Base-by-base conservation (phyloP, 2,113 vertebrate species). In the Poicephalus meyeri region DNA sequence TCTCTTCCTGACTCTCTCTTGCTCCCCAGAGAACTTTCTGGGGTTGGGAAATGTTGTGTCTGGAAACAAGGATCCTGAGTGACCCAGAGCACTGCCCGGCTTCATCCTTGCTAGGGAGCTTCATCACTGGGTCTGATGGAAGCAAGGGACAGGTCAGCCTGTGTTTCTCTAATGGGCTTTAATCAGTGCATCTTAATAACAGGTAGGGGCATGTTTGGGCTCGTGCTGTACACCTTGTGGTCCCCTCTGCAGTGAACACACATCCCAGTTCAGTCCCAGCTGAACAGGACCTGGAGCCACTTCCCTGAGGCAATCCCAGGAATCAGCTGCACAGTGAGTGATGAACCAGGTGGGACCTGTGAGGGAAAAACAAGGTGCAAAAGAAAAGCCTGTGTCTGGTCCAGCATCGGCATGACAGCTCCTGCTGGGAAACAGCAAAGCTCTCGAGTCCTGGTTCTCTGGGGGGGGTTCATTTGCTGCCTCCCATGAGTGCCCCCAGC, bases 121-220 rank as follows among this genome's bases (percentile, higher is more conserved):
- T 29, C 1, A 3, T 63, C 35, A 3, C 16, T 8, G 65, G 26
- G 6, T 33, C 17, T 39, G 44, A 7, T 16, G 29, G 55, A 42
- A 68, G 14, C 4, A 4, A 13, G n/a, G 39, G 47, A 4, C 26
- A 14, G 56, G 11, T 37, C 39, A 28, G 81, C 11, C 24, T 1
- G 7, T 4, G 16, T 13, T 25, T 24, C 53, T 35, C 35, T 5
- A 10, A 28, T 16, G 10, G 41, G 39, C 9, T 70, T 81, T 47
- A 29, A 15, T 12, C 52, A 5, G 3, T 0, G 3, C 12, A 5
- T 35, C 46, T 26, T 35, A 31, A 26, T 6, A 29, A 7, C 49
- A 31, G 61, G 24, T 2, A 21, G 37, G 56, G 69, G 41, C 10
- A 14, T 63, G 39, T 16, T 64, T 53, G 8, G 42, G 42, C 33